Percentiles rank a stretch among this genome's conserved stretches.
phyloP scores from a whole-genome alignment of 2,797 vertebrate genomes.

The Mormyrops attenuatus region DNA sequence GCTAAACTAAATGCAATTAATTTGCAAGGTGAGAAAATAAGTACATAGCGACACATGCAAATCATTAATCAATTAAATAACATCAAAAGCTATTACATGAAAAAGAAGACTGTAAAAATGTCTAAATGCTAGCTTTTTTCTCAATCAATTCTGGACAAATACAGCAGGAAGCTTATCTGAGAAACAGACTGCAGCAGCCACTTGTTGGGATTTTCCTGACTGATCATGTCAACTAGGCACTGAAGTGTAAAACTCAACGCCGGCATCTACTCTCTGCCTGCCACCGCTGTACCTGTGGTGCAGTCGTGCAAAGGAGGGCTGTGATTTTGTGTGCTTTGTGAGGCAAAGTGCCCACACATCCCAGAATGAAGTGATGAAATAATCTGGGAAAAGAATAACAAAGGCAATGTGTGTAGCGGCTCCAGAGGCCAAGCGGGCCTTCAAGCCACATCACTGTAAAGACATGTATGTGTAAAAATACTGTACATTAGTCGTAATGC shows the following conservation, averaged over 20 bases:
- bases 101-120: neutral
- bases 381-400: neutral
- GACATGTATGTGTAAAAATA: neutral
- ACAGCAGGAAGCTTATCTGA: neutral
- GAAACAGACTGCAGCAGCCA: neutral
- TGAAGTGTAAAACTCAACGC: neutral
- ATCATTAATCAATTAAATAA: neutral
- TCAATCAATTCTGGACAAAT: neutral
- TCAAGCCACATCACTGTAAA: neutral
- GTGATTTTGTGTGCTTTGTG: neutral
- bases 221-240: neutral
- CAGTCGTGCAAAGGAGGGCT: neutral
- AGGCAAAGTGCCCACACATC: neutral
- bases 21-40: neutral
- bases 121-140: neutral
- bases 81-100: neutral
- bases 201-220: neutral
- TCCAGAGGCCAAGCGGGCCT: neutral
- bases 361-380: neutral
- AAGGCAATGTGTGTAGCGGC: too few species aligned
- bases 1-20: neutral
- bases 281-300: neutral
- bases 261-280: neutral
- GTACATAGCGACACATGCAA: neutral
- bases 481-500: neutral